A percentile compares a stretch with the other conserved stretches of the same genome.
Evolutionary conservation across 37 sponge, comb jelly and placozoan genomes (phyloP).

Genomic region (Ephydatia muelleri): DNA sequence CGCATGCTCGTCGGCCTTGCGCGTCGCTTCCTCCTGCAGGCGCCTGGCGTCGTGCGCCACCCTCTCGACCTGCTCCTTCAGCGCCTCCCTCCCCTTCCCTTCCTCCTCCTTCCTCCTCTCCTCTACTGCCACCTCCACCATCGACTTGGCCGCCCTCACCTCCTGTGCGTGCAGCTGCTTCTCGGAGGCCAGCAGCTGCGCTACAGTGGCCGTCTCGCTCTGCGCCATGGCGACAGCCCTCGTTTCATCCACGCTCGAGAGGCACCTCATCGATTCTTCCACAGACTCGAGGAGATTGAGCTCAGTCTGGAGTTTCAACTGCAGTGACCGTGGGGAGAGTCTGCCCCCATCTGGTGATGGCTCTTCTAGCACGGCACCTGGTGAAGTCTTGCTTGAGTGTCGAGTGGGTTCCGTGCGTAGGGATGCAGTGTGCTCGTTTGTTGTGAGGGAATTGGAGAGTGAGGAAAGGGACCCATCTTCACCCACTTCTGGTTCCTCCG

Average conservation of each 20-base stretch:
- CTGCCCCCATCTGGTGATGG: constrained; percentile 9
- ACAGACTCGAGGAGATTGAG: constrained; percentile 62
- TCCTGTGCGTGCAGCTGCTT: constrained; percentile 33
- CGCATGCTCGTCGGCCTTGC: constrained; percentile 2
- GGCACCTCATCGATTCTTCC: constrained; percentile 60
- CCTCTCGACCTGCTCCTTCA: constrained; percentile 15
- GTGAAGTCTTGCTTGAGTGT: not conserved
- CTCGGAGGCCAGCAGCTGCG: constrained; percentile 57
- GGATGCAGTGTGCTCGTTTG: not conserved
- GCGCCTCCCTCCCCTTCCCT: constrained; percentile 4
- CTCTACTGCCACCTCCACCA: not conserved
- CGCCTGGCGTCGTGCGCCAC: not conserved
- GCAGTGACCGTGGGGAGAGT: constrained; percentile 72
- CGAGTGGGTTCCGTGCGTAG: not conserved
- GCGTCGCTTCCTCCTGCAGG: not conserved
- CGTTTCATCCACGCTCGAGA: constrained; percentile 46
- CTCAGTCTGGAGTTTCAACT: constrained; percentile 58
- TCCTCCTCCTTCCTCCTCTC: constrained; percentile 1
- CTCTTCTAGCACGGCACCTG: not conserved
- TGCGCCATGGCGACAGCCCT: constrained; percentile 55
- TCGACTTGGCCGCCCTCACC: constrained; percentile 3
- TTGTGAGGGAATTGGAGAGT: not conserved
- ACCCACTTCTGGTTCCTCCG: not conserved
- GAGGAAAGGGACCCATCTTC: not conserved
- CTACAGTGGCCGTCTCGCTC: constrained; percentile 62